Percentiles rank a stretch among this genome's conserved stretches.
These are phyloP conservation scores for Dolichopus griseipennis DNA, from an alignment of 2,888 invertebrate species.

Conservation along the genomic window DNA sequence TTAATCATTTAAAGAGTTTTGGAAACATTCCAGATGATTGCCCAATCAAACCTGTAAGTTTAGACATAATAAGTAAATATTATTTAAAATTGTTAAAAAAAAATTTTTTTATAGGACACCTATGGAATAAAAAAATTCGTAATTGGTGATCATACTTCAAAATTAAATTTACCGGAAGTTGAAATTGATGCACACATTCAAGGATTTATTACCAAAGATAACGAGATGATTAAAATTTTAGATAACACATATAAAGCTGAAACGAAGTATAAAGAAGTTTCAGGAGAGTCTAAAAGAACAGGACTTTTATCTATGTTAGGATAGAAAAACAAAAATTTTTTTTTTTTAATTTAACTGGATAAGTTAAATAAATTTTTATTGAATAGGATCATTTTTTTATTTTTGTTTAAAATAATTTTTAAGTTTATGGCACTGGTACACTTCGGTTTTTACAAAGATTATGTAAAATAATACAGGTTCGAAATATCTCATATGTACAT, in stretches of 20 bases:
- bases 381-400: neutral
- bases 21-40: neutral
- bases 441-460: neutral
- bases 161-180: neutral
- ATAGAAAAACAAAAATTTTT: neutral
- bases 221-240: neutral
- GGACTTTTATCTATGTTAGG: neutral
- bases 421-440: neutral
- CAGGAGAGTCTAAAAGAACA: neutral
- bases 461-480: neutral
- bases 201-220: neutral
- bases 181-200: neutral
- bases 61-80: neutral
- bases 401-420: no score
- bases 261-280: neutral
- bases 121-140: neutral
- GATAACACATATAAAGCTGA: neutral
- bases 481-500: neutral
- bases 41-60: neutral
- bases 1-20: neutral
- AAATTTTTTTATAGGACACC: neutral
- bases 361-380: no score
- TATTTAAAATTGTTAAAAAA: neutral
- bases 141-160: neutral
- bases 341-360: no score